Conservation (phyloP, 2,888 invertebrate species). For the Dione juno region DNA sequence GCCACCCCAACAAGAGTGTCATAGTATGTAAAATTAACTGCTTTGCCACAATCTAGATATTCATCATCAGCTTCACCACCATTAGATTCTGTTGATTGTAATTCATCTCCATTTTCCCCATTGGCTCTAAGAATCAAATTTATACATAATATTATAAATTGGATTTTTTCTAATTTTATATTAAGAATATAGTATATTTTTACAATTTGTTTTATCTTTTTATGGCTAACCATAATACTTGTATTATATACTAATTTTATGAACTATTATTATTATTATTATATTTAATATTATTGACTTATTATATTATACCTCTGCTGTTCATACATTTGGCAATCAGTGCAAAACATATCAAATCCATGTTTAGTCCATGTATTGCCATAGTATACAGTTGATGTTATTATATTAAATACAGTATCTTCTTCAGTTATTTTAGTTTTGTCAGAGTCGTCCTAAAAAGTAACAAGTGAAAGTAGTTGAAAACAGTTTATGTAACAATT, state of each 20-base stretch:
- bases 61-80: conserved; percentile 82
- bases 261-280: not conserved
- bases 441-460: conserved; percentile 72
- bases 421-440: conserved; percentile 79
- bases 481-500: conserved; percentile 9
- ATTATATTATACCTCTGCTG: conserved; percentile 70
- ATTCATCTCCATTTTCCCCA: conserved; percentile 68
- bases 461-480: conserved; percentile 9
- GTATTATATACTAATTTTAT: not conserved
- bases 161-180: not conserved
- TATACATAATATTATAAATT: no score
- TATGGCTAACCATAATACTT: no score
- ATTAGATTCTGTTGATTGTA: conserved; percentile 61
- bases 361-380: conserved; percentile 87
- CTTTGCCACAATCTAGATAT: conserved; percentile 91
- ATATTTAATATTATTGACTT: conserved; percentile 27
- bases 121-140: conserved; percentile 59
- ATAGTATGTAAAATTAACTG: conserved; percentile 94
- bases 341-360: conserved; percentile 85
- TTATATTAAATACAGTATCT: conserved; percentile 89
- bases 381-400: conserved; percentile 87
- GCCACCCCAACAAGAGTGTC: conserved; percentile 94
- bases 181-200: not conserved
- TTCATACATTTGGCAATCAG: conserved; percentile 83
- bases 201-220: no score